Percentiles rank a stretch among this genome's conserved stretches.
phyloP scores from a whole-genome alignment of 1,140 invertebrate genomes.

The Pseudomyrmex dendroicus region DNA sequence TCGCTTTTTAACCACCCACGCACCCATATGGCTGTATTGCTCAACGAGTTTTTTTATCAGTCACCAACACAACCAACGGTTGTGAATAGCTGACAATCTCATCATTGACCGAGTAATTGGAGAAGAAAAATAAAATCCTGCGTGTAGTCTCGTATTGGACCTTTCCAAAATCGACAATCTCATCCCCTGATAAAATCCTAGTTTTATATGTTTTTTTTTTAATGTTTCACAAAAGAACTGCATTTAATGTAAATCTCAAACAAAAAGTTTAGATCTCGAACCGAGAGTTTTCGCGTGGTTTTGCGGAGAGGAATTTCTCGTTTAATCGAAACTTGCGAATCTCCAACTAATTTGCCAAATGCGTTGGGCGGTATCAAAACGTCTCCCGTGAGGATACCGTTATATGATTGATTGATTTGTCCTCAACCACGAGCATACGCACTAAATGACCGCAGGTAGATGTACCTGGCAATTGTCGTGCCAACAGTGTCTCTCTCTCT shows the following conservation, averaged over 20 bases:
- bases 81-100: not conserved
- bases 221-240: no score
- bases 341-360: not conserved
- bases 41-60: not conserved
- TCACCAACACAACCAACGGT: not conserved
- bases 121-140: not conserved
- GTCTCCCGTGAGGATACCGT: not conserved
- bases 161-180: no score
- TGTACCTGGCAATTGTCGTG: constrained; percentile 5
- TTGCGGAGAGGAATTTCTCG: not conserved
- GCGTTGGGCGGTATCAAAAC: not conserved
- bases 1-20: constrained; percentile 3
- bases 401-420: constrained; percentile 3
- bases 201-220: no score
- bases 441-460: not conserved
- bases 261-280: no score
- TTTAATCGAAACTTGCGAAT: not conserved
- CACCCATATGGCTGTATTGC: no score
- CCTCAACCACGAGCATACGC: not conserved
- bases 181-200: no score
- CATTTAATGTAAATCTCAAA: no score
- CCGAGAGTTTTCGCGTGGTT: not conserved
- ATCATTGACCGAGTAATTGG: not conserved
- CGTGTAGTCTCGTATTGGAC: no score
- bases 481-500: not conserved